These are phyloP conservation scores for Marasmarcha lunaedactyla DNA, from an alignment of 2,888 invertebrate genomes.

Conservation along the genomic window DNA sequence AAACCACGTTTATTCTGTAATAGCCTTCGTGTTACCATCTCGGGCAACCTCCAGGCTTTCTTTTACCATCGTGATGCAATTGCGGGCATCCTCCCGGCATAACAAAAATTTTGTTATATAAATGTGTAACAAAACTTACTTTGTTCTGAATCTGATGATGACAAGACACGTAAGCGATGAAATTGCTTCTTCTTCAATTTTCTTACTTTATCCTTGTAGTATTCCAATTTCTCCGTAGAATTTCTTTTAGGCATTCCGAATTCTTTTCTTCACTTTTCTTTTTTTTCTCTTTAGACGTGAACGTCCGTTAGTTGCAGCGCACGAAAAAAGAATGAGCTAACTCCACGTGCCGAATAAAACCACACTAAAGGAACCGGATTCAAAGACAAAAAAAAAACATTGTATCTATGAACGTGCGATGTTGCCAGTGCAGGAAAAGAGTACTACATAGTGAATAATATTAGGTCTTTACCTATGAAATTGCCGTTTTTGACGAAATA, in stretches of 20 bases:
- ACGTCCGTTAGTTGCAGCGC: slow-evolving; percentile 4
- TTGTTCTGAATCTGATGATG: neutral
- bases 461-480: too few relatives aligned
- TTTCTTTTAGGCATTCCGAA: neutral
- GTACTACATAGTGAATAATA: neutral
- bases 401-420: slow-evolving; percentile 1
- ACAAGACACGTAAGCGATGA: neutral
- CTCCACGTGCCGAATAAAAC: neutral
- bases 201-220: neutral
- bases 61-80: neutral
- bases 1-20: neutral
- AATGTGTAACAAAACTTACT: neutral
- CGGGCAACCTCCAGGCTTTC: neutral
- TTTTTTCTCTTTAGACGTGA: neutral
- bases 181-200: neutral
- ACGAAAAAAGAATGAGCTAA: slow-evolving; percentile 8
- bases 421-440: slow-evolving; percentile 9
- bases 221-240: slow-evolving; percentile 1
- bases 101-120: neutral
- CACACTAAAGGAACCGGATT: neutral
- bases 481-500: too few relatives aligned
- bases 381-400: too few relatives aligned
- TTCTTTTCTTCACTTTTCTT: neutral
- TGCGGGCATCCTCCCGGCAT: neutral
- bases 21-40: neutral